phyloP scores from a whole-genome alignment of 92 coral and sea anemone species.

The Epizoanthus ramosus region DNA sequence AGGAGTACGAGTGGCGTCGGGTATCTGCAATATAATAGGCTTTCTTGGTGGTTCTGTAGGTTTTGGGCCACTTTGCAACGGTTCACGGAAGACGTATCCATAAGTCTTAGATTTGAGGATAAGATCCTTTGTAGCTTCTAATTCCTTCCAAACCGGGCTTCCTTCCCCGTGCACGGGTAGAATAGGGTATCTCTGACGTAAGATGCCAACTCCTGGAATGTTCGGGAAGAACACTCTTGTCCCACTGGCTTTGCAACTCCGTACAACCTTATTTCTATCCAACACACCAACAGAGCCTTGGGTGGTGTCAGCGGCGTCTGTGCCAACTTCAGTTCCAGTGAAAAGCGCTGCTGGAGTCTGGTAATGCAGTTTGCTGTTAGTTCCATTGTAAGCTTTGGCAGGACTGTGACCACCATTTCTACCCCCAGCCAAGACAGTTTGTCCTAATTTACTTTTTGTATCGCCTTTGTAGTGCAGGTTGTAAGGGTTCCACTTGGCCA shows the following conservation, averaged over 20 bases:
- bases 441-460: conserved; percentile 30
- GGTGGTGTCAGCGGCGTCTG: conserved; percentile 78
- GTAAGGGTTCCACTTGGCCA: conserved; percentile 79
- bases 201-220: conserved; percentile 19
- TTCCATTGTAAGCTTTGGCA: conserved; percentile 66
- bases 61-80: conserved; percentile 35
- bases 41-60: conserved; percentile 23
- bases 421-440: conserved; percentile 59
- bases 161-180: conserved; percentile 63
- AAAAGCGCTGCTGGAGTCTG: conserved; percentile 61
- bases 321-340: conserved; percentile 56
- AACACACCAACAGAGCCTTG: conserved; percentile 61
- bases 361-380: conserved; percentile 58
- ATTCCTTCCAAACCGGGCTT: conserved; percentile 49
- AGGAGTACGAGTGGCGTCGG: neutral
- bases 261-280: conserved; percentile 52
- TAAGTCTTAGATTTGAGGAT: conserved; percentile 49
- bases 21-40: neutral
- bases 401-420: conserved; percentile 49
- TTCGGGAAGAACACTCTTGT: conserved; percentile 26
- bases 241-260: conserved; percentile 14
- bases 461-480: conserved; percentile 77
- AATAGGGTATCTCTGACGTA: conserved; percentile 44
- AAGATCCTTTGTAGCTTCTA: conserved; percentile 39
- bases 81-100: conserved; percentile 35